Base-by-base conservation (phyloP, 1,140 invertebrate species). In the Acromyrmex heyeri region DNA sequence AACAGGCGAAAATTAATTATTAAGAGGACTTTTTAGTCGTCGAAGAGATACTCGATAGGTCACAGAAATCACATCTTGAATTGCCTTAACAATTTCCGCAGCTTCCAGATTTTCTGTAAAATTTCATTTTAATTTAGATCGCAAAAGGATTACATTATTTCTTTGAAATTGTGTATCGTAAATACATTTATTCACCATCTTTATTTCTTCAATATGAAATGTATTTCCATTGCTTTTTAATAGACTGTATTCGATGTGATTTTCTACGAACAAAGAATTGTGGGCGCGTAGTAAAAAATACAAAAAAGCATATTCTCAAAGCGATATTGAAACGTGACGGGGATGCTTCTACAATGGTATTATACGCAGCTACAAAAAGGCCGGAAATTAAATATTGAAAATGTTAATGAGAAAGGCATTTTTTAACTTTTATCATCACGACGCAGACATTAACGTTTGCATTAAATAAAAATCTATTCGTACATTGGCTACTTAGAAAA, bases 321-420 rank as follows among this genome's bases (percentile, higher is more conserved):
- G 34, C 24, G 34, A 48, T 61, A 75, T 83, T 18, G 38, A 48
- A 50, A 59, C 69, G 18, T 34, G 79, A 73, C 55, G n/a, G n/a
- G 69, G 7, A 83, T 50, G 57, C 27, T 62, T 30, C 27, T 34
- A 27, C 57, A 44, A 61, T 30, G 24, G 24, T 24, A 34, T 34
- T 34, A 34, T 34, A 34, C 53, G 53, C 53, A 24, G 14, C n/a
- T 53, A 59, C 65, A 82, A 61, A 73, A 69, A 30, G 34, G 14
- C 38, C 18, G 55, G 34, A 75, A 83, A 83, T 83, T 83, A 75
- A 83, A 83, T 83, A 83, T 83, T 61, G 79, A 62, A 50, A 34
- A 75, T 44, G 38, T 50, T 83, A 75, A 62, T 83, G 18, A 83
- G 57, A 73, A 75, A 21, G 1, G 14, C 16, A 59, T 24, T 69